Evolutionary conservation across 2,797 vertebrate species (phyloP).

Genomic region (Chloroceryle amazona): DNA sequence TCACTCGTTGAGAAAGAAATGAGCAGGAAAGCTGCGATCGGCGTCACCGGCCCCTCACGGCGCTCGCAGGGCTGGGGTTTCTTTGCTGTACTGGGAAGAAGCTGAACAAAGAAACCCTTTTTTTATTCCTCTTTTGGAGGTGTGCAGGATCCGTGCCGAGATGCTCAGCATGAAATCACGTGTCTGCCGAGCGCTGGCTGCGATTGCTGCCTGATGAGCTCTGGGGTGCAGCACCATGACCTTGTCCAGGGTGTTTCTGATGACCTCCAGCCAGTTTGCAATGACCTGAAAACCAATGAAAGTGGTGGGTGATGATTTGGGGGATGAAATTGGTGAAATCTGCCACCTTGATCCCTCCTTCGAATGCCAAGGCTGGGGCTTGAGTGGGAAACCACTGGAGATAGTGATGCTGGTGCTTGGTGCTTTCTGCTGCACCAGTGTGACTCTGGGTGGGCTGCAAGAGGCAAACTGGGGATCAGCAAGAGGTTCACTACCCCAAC

Average conservation of each 20-base stretch:
- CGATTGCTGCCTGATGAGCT: neutral
- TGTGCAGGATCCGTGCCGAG: fast-evolving
- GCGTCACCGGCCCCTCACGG: neutral
- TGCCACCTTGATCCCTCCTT: fast-evolving
- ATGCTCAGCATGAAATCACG: fast-evolving
- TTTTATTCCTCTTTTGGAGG: neutral
- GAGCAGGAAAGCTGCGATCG: slow-evolving; percentile 36
- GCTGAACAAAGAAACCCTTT: slow-evolving; percentile 8
- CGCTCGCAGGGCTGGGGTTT: neutral
- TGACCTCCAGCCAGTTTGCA: neutral
- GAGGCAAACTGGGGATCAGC: neutral
- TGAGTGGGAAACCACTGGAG: neutral
- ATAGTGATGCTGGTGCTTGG: fast-evolving
- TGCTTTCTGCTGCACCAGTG: fast-evolving
- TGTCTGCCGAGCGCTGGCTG: fast-evolving
- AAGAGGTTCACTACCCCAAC: fast-evolving
- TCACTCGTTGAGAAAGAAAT: slow-evolving; percentile 61
- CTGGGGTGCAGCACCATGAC: neutral
- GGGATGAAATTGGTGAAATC: neutral
- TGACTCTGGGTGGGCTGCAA: neutral
- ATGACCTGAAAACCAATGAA: fast-evolving
- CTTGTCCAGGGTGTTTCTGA: neutral
- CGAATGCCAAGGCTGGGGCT: neutral
- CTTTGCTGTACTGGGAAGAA: neutral
- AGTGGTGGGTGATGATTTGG: neutral